These are phyloP conservation scores for Notiomystis cincta DNA, from an alignment of 2,113 vertebrate genomes.

Conservation along the genomic window DNA sequence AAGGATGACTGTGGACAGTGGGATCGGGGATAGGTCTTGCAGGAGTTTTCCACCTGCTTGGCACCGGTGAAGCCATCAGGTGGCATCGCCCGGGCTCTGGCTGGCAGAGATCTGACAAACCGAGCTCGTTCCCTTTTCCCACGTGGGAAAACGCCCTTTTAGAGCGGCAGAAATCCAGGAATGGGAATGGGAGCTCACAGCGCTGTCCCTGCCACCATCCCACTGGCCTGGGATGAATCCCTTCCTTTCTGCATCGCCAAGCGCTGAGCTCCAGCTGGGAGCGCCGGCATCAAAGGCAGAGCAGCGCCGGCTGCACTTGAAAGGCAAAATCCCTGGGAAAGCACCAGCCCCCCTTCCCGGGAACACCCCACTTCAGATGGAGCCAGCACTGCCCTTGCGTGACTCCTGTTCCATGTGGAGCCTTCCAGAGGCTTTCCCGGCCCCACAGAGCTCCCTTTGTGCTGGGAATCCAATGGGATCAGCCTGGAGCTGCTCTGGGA, in stretches of 20 bases:
- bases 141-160: accelerated
- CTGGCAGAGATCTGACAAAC: neutral
- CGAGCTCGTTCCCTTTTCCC: accelerated
- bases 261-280: neutral
- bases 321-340: neutral
- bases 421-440: neutral
- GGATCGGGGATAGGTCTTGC: neutral
- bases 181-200: accelerated
- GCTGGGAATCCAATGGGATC: neutral
- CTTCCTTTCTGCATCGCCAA: neutral
- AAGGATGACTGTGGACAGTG: neutral
- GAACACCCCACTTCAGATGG: neutral
- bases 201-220: neutral
- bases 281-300: neutral
- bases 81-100: neutral
- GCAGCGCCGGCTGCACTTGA: neutral
- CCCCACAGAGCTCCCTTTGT: conserved; percentile 21
- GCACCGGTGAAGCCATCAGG: neutral
- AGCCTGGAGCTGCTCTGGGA: neutral
- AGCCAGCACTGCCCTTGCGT: neutral
- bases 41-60: neutral
- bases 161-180: neutral
- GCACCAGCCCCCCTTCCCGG: accelerated
- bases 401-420: neutral
- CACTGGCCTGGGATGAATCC: neutral